phyloP scores from a whole-genome alignment of 1,140 invertebrate species.

The Diuraphis noxia region DNA sequence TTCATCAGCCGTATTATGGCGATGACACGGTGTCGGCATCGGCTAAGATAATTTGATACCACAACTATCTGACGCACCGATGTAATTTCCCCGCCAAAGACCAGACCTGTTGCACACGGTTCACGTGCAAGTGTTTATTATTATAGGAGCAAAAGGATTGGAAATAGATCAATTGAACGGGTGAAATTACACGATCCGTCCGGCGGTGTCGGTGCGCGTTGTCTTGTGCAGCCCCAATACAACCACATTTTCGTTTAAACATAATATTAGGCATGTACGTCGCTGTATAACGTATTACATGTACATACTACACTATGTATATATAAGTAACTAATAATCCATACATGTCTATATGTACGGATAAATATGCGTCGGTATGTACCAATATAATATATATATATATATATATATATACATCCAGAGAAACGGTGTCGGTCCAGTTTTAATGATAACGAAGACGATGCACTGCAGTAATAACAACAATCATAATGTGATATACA shows the following conservation, averaged over 20 bases:
- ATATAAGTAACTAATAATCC: background rate
- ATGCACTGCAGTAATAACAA: constrained; percentile 4
- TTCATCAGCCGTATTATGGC: background rate
- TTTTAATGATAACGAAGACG: constrained; percentile 16
- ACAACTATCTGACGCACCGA: background rate
- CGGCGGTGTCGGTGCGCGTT: background rate
- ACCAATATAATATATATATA: background rate
- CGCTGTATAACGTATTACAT: no score
- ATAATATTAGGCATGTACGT: background rate
- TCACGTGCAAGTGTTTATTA: background rate
- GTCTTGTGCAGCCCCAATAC: background rate
- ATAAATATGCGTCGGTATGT: background rate
- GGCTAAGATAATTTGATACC: constrained; percentile 15
- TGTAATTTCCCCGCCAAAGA: constrained; percentile 1
- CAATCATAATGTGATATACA: background rate
- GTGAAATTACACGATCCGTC: constrained; percentile 21
- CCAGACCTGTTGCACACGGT: constrained; percentile 8
- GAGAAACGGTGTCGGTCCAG: background rate
- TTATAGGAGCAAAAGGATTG: constrained; percentile 26
- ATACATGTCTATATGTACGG: background rate
- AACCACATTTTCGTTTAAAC: constrained; percentile 12
- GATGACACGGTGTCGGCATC: background rate
- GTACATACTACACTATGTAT: background rate
- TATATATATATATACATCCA: no score
- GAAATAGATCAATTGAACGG: constrained; percentile 37